Percentiles rank a stretch among this genome's conserved stretches.
Conservation (phyloP, 2,113 vertebrate species). For the Speoplatyrhinus poulsoni region DNA sequence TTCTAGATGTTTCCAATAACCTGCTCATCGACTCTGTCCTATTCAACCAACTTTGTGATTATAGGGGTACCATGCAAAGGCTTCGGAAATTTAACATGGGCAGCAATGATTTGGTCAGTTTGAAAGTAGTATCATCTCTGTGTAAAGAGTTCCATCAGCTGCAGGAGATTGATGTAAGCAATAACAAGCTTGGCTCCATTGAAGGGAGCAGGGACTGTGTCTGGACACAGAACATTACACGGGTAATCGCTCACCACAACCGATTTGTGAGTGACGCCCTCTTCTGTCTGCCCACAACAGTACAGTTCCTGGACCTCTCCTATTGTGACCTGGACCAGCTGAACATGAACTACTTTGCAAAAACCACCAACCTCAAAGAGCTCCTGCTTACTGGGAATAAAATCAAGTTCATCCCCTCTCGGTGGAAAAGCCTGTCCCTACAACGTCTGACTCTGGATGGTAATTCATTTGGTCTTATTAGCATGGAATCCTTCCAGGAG, state of each 20-base stretch:
- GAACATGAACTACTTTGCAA: constrained; percentile 75
- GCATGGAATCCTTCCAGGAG: constrained; percentile 70
- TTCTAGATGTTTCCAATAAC: constrained; percentile 76
- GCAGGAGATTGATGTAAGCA: constrained; percentile 72
- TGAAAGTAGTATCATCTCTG: constrained; percentile 68
- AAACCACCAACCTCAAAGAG: constrained; percentile 62
- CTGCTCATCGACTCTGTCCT: constrained; percentile 62
- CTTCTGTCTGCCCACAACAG: constrained; percentile 77
- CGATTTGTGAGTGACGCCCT: constrained; percentile 56
- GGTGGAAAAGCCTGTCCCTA: constrained; percentile 73
- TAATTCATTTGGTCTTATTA: constrained; percentile 84
- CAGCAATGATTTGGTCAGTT: constrained; percentile 71
- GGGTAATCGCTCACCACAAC: constrained; percentile 76
- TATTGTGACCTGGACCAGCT: constrained; percentile 80
- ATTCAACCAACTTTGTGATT: constrained; percentile 76
- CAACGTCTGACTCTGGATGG: constrained; percentile 74
- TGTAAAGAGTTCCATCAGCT: constrained; percentile 69
- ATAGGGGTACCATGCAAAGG: constrained; percentile 60
- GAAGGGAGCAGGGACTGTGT: constrained; percentile 51
- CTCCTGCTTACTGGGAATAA: constrained; percentile 82
- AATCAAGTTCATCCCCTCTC: constrained; percentile 83
- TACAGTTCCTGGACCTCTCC: constrained; percentile 80
- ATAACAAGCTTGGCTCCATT: constrained; percentile 70
- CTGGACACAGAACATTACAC: constrained; percentile 75
- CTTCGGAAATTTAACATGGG: constrained; percentile 70